Conservation (phyloP, 2,888 invertebrate species). For the Ormyrus labotus region DNA sequence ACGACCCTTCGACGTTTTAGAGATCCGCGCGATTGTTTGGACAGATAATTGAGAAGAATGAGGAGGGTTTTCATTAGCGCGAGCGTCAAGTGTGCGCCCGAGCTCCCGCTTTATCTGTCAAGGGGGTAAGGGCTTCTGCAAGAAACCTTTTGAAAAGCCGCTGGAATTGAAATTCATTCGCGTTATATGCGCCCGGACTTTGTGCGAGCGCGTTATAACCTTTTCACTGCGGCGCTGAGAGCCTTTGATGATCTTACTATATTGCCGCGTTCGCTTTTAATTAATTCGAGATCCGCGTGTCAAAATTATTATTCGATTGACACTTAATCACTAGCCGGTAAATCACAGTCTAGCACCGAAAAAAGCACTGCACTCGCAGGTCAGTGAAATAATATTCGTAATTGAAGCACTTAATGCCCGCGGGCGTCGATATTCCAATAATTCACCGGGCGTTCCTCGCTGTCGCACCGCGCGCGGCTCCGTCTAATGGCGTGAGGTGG, state of each 20-base stretch:
- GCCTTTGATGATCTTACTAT: slow-evolving; percentile 40
- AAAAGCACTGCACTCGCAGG: not conserved
- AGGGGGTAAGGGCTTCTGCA: not conserved
- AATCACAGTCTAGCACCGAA: not conserved
- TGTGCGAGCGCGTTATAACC: slow-evolving; percentile 38
- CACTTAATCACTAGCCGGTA: no score
- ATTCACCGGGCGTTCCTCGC: slow-evolving; percentile 69
- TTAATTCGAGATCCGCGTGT: not conserved
- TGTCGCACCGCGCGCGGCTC: slow-evolving; percentile 38
- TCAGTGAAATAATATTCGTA: slow-evolving; percentile 65
- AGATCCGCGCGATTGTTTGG: slow-evolving; percentile 49
- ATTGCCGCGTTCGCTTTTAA: slow-evolving; percentile 36
- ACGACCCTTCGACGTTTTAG: not conserved
- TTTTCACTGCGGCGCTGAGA: slow-evolving; percentile 23
- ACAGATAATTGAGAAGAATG: slow-evolving; percentile 53
- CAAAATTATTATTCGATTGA: not conserved
- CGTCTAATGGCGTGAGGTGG: slow-evolving; percentile 65
- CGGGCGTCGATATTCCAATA: slow-evolving; percentile 74
- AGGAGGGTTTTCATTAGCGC: slow-evolving; percentile 53
- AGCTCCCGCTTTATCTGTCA: not conserved
- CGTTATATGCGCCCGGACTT: not conserved
- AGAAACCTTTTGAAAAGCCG: slow-evolving; percentile 48
- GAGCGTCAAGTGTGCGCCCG: slow-evolving; percentile 40
- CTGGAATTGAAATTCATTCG: slow-evolving; percentile 50
- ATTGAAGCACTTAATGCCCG: slow-evolving; percentile 73